A percentile compares a stretch with the other conserved stretches of the same genome.
Evolutionary conservation across 1,140 invertebrate species (phyloP).

Genomic region (Chironomus tepperi): DNA sequence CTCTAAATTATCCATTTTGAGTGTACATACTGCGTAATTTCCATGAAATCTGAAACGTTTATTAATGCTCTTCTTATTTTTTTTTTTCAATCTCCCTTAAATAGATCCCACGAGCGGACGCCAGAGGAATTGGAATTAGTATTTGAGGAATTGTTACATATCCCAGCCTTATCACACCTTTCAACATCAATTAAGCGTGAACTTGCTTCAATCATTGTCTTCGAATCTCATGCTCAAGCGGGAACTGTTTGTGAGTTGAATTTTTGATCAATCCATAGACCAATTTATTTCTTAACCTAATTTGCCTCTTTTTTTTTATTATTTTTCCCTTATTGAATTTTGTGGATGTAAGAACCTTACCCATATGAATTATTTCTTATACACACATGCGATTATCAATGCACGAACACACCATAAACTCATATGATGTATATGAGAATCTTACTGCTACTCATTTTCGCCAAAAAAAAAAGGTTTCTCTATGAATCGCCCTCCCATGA

Average conservation of each 20-base stretch:
- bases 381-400: not conserved
- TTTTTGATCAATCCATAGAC: not conserved
- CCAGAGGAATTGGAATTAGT: constrained; percentile 74
- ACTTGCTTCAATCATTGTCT: constrained; percentile 68
- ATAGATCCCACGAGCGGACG: constrained; percentile 62
- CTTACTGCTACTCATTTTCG: too few species aligned
- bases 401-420: not conserved
- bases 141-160: constrained; percentile 75
- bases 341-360: not conserved
- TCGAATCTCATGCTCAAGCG: constrained; percentile 70
- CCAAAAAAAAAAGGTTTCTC: too few species aligned
- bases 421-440: too few species aligned
- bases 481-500: too few species aligned
- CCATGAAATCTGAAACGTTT: too few species aligned
- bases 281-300: not conserved
- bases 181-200: constrained; percentile 78
- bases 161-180: constrained; percentile 71
- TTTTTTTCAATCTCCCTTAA: constrained; percentile 25
- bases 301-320: not conserved
- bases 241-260: constrained; percentile 65
- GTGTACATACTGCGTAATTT: too few species aligned
- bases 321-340: not conserved
- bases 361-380: not conserved
- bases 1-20: too few species aligned
- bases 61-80: too few species aligned